phyloP scores from a whole-genome alignment of 2,113 vertebrate genomes.

The Sphyrna mokarran region DNA sequence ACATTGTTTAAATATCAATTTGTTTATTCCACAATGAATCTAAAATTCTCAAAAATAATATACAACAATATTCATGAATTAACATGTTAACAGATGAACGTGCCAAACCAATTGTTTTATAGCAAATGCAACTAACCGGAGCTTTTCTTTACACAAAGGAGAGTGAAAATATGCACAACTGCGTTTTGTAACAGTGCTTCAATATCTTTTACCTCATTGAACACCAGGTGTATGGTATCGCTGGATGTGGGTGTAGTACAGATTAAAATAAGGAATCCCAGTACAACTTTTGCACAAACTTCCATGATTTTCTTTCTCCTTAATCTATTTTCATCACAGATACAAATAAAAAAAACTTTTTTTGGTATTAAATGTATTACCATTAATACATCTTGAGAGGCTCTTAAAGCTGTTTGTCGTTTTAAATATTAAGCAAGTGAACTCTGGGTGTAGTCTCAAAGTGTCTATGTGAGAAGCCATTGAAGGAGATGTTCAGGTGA shows the following conservation, averaged over 20 bases:
- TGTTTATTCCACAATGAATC: constrained; percentile 5
- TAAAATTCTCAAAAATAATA: neutral
- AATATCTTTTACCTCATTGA: neutral
- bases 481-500: neutral
- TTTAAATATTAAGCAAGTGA: too few relatives aligned
- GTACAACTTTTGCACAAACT: neutral
- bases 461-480: neutral
- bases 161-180: neutral
- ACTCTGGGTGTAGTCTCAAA: neutral
- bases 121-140: neutral
- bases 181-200: neutral
- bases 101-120: neutral
- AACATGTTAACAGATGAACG: neutral
- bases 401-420: neutral
- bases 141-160: neutral
- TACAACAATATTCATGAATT: neutral
- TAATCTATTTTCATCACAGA: neutral
- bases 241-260: neutral
- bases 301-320: neutral
- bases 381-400: neutral
- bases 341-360: neutral
- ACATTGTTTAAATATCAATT: neutral
- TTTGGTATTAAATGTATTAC: neutral
- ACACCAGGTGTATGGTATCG: neutral
- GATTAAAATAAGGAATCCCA: neutral